Conservation (phyloP, 2,888 invertebrate genomes). For the Rhingia rostrata region DNA sequence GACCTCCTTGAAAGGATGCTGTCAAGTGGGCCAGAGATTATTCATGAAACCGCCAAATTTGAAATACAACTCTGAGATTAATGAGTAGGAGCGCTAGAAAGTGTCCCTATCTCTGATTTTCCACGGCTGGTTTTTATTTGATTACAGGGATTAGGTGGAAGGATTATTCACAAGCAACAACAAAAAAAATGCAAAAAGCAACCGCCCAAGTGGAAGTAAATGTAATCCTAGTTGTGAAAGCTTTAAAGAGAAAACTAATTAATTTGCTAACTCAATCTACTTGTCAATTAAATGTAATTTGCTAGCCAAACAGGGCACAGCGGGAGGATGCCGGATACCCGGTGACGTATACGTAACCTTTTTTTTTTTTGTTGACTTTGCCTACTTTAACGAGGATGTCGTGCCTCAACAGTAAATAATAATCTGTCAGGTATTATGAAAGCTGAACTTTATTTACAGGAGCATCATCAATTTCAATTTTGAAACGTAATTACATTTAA, state of each 20-base stretch:
- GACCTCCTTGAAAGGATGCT: conserved; percentile 30
- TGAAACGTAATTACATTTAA: conserved; percentile 15
- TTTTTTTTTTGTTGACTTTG: conserved; percentile 2
- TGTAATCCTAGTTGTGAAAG: conserved; percentile 27
- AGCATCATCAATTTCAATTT: conserved; percentile 63
- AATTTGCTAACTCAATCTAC: conserved; percentile 61
- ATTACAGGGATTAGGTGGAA: conserved; percentile 39
- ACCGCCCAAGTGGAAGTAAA: conserved; percentile 18
- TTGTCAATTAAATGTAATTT: conserved; percentile 61
- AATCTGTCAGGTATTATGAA: conserved; percentile 51
- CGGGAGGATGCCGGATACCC: too few species aligned
- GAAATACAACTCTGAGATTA: conserved; percentile 57
- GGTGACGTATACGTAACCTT: conserved; percentile 38
- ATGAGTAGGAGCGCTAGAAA: conserved; percentile 17
- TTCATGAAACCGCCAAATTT: conserved; percentile 51
- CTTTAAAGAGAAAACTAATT: conserved; percentile 45
- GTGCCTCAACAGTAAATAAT: conserved; percentile 31
- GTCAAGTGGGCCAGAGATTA: conserved; percentile 41
- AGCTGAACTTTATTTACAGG: conserved; percentile 9
- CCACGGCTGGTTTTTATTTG: conserved; percentile 54
- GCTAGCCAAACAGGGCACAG: conserved; percentile 14
- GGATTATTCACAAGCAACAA: conserved; percentile 25
- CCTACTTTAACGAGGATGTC: too few species aligned
- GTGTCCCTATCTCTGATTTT: conserved; percentile 38
- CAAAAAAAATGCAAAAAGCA: not conserved